Conservation (phyloP, 1,140 invertebrate genomes). For the Panagrolaimus sp. region DNA sequence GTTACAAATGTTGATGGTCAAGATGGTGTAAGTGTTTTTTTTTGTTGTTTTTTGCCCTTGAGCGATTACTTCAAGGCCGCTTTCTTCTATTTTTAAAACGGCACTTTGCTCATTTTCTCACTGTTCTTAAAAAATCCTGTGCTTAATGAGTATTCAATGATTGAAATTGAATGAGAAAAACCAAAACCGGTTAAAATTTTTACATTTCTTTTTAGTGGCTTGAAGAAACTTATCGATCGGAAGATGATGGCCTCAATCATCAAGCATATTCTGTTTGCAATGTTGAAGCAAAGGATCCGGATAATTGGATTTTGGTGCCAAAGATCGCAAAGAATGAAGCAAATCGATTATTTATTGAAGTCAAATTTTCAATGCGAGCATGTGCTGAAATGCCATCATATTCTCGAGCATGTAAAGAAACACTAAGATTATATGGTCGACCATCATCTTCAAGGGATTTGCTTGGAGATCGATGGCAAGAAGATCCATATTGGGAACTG, state of each 20-base stretch:
- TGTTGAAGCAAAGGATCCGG: slow-evolving; percentile 87
- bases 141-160: too few relatives aligned
- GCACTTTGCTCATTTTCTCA: slow-evolving; percentile 11
- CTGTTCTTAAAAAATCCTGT: too few relatives aligned
- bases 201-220: slow-evolving; percentile 74
- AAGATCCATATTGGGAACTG: slow-evolving; percentile 77
- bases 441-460: slow-evolving; percentile 58
- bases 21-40: slow-evolving; percentile 38
- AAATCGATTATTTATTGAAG: slow-evolving; percentile 90
- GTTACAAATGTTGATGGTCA: slow-evolving; percentile 40
- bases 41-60: not conserved
- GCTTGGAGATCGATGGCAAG: slow-evolving; percentile 89
- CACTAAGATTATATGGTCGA: slow-evolving; percentile 37
- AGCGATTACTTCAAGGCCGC: too few relatives aligned
- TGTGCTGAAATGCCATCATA: slow-evolving; percentile 64
- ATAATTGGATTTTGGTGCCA: slow-evolving; percentile 98
- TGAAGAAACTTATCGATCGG: slow-evolving; percentile 91
- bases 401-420: slow-evolving; percentile 56
- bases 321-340: slow-evolving; percentile 85
- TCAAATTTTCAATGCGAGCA: slow-evolving; percentile 89
- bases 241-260: slow-evolving; percentile 90
- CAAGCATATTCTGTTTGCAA: slow-evolving; percentile 94
- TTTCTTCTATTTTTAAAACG: too few relatives aligned
- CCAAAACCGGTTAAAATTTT: too few relatives aligned
- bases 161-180: too few relatives aligned